These are phyloP conservation scores for Phoeniculus purpureus DNA, from an alignment of 2,797 vertebrate species.

Conservation along the genomic window DNA sequence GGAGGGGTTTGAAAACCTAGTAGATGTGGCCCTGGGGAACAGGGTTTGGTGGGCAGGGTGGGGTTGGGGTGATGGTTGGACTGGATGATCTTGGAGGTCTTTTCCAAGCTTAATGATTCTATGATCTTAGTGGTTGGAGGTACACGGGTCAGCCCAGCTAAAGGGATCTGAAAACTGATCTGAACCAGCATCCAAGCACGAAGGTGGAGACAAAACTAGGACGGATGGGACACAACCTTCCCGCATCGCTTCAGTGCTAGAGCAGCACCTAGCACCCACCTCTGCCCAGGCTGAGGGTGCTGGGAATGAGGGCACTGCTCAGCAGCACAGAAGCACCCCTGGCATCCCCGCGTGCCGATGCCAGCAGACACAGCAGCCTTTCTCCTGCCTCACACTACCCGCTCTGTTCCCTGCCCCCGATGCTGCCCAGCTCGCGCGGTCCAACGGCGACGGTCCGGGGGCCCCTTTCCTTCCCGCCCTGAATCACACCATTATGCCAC, in stretches of 20 bases:
- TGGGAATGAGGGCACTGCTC: neutral
- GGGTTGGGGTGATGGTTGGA: too few species aligned
- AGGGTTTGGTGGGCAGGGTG: too few species aligned
- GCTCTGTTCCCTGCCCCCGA: slow-evolving; percentile 37
- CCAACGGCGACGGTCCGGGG: neutral
- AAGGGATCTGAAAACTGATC: neutral
- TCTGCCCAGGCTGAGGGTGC: neutral
- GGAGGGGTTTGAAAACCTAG: too few species aligned
- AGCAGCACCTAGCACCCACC: neutral
- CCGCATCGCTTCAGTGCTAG: neutral
- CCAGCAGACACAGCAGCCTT: slow-evolving; percentile 43
- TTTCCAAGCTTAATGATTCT: too few species aligned
- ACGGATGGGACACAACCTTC: fast-evolving
- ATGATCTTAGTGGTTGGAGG: neutral
- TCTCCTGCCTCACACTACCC: slow-evolving; percentile 52
- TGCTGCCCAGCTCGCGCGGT: neutral
- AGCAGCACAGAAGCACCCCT: neutral
- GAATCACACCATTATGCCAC: slow-evolving; percentile 49
- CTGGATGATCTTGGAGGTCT: too few species aligned
- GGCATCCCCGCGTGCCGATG: fast-evolving
- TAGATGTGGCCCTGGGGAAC: too few species aligned
- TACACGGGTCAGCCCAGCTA: fast-evolving
- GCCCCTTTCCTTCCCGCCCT: slow-evolving; percentile 45
- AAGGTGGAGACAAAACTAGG: neutral
- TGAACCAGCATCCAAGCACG: neutral